Evolutionary conservation across 2,888 invertebrate species (phyloP), one percentile per base, ranked within the genome.

Genomic region (Scaptomyza parva): DNA sequence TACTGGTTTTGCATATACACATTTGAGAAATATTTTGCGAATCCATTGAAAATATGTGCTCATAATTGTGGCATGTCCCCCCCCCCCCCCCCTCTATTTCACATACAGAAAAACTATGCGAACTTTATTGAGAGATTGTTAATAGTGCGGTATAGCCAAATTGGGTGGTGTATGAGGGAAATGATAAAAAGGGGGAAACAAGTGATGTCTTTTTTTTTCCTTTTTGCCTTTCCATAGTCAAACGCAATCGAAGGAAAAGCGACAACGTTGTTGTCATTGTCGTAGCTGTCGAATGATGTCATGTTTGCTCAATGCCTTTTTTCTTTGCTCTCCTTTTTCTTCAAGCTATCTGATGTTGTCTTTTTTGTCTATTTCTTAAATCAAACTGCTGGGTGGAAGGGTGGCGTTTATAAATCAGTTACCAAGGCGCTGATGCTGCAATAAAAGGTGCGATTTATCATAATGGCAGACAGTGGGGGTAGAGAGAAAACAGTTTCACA

Each of bases 391-490:
- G 26, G 4, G 17, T 17, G 22, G n/a, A 17, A 28, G 33, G 14
- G 22, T 47, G 40, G 37, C 70, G 40, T 79, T 88, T 88, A 70
- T 78, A 83, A 82, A 88, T 82, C 88, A 82, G 82, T 82, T 88
- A 88, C 76, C 76, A 65, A 69, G 80, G 86, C 83, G 88, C 88
- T 83, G 82, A 88, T 79, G 86, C 74, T 83, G 88, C 88, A 83
- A 86, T 83, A 83, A 88, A 83, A 88, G 83, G 88, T 88, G 88
- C 83, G 86, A 88, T 88, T 83, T 88, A 86, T 88, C 86, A 88
- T 83, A 88, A 86, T 88, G 76, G 60, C 58, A 62, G 63, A 62
- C n/a, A 14, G 8, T 45, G 12, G 18, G 14, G 9, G 11, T 60
- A 35, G 17, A 11, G n/a, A 39, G 24, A 14, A 22, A 30, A 35